Percentiles rank a stretch among this genome's conserved stretches.
These are phyloP conservation scores for Paguma larvata DNA, from an alignment of 2,797 vertebrate species.

Conservation along the genomic window DNA sequence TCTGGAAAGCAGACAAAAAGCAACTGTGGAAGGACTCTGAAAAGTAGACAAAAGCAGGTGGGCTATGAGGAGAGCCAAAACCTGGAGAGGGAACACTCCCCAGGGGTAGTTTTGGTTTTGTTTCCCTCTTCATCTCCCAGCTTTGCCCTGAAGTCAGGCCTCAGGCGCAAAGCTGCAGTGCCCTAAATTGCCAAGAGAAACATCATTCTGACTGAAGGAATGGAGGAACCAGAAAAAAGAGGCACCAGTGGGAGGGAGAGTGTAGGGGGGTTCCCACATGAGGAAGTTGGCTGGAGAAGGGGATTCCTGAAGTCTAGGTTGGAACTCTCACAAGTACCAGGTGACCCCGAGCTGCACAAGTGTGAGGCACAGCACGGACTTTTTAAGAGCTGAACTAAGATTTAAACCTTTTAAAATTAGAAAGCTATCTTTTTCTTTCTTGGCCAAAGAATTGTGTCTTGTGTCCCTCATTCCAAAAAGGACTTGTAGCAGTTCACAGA, in stretches of 20 bases:
- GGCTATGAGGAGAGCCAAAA: background rate
- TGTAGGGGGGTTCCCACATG: background rate
- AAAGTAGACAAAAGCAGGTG: background rate
- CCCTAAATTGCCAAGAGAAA: background rate
- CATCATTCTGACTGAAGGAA: background rate
- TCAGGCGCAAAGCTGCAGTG: background rate
- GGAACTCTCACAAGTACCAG: rapidly evolving
- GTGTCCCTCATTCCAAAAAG: background rate
- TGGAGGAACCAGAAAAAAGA: background rate
- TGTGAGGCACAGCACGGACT: background rate
- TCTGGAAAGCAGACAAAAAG: background rate
- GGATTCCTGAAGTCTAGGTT: background rate
- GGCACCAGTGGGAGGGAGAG: rapidly evolving
- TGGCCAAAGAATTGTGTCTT: background rate
- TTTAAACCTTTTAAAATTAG: background rate
- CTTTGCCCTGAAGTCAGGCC: background rate
- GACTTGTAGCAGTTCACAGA: background rate
- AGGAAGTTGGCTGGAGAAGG: background rate
- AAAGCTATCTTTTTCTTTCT: background rate
- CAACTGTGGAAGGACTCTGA: background rate
- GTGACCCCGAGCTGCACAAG: background rate
- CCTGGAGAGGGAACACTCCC: rapidly evolving
- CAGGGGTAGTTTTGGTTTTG: background rate
- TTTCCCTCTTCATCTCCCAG: background rate
- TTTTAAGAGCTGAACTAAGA: background rate